Base-by-base conservation (phyloP, 2,888 invertebrate genomes). In the Orthosia incerta region DNA sequence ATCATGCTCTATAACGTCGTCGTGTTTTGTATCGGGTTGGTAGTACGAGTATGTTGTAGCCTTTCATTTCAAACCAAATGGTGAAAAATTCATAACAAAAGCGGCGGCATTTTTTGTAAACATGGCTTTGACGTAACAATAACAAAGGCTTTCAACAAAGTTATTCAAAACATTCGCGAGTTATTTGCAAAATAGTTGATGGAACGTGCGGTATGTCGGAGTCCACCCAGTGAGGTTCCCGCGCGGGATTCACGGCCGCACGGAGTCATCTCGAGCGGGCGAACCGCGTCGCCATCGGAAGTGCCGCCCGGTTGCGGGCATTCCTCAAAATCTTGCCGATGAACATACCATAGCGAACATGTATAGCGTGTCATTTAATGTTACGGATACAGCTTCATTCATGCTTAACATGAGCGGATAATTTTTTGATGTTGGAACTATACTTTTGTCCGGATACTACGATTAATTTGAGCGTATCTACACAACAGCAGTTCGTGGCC, bases 271-370 rank as follows among this genome's bases (percentile, higher is more conserved):
- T 88, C 79, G 68, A 71, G 76, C 86, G 76, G 79, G 80, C 83
- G 76, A 81, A 64, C 31, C 72, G 76, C 57, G n/a, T 72, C 77
- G 74, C 85, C 86, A 88, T 92, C 95, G 95, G 95, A 95, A 94
- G 91, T 91, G 82, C 79, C 84, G 89, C 93, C 92, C 92, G 94
- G 94, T 93, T 93, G 88, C 84, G 79, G 88, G 88, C 93, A 94
- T 95, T 95, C 94, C 93, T 93, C 90, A 92, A 91, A 92, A 91
- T 91, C 91, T 89, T 89, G 87, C 83, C 83, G 86, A 89, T 85
- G 87, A 88, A 88, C 72, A 74, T 73, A 80, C 84, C 87, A 86
- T 75, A 76, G 85, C 84, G 84, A 86, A 85, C 79, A 85, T 87
- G 82, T 77, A 87, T 85, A 84, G 84, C 88, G 75, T 85, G 86